A percentile compares a stretch with the other conserved stretches of the same genome.
Conservation (phyloP, 2,113 vertebrate genomes). For the Panurus biarmicus region DNA sequence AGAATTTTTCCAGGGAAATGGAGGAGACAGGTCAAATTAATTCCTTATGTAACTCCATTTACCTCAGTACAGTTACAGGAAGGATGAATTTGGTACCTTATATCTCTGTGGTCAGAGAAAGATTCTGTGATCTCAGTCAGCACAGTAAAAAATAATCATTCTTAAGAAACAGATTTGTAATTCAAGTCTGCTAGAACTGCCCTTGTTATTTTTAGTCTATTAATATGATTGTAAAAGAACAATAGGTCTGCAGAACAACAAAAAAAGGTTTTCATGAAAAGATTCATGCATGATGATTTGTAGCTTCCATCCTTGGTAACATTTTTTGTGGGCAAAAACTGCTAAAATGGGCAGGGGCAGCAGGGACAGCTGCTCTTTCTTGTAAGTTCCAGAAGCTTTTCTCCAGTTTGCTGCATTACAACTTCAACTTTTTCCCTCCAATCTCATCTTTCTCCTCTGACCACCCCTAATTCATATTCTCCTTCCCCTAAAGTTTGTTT, state of each 20-base stretch:
- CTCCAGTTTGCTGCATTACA: not conserved
- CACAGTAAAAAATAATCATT: not conserved
- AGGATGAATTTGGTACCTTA: conserved; percentile 21
- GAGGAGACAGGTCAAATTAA: conserved; percentile 41
- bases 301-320: not conserved
- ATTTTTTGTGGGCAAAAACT: not conserved
- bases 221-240: conserved; percentile 7
- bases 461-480: not conserved
- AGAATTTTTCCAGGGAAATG: conserved; percentile 38
- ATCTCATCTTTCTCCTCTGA: not conserved
- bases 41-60: conserved; percentile 39
- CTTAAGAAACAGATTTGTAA: not conserved
- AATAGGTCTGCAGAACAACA: not conserved
- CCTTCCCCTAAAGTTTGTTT: not conserved
- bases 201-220: conserved; percentile 2
- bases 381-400: not conserved
- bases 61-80: not conserved
- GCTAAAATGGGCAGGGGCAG: not conserved
- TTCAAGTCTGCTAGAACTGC: not conserved
- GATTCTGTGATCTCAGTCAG: not conserved
- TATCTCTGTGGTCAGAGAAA: not conserved
- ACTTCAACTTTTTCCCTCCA: not conserved
- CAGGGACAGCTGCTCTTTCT: not conserved
- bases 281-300: not conserved
- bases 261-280: not conserved